phyloP scores from a whole-genome alignment of 2,113 vertebrate species.

The Amphiprion ocellaris region DNA sequence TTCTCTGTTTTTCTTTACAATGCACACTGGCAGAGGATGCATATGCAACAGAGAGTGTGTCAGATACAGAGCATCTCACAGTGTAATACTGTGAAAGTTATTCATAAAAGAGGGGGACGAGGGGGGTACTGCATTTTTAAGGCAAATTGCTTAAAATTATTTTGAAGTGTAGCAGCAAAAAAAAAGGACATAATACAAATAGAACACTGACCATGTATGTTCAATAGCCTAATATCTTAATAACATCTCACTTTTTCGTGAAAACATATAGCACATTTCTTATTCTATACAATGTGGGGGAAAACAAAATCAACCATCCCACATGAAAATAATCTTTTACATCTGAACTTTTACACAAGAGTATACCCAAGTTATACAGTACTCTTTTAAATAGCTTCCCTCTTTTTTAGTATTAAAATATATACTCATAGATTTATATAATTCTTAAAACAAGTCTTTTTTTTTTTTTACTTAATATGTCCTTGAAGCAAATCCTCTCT shows the following conservation, averaged over 20 bases:
- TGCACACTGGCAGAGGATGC: conserved; percentile 58
- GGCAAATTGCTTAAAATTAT: conserved; percentile 84
- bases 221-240: conserved; percentile 87
- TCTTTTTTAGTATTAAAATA: conserved; percentile 90
- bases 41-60: conserved; percentile 42
- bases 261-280: conserved; percentile 84
- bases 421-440: conserved; percentile 88
- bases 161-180: conserved; percentile 88
- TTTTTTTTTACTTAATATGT: conserved; percentile 70
- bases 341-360: conserved; percentile 85
- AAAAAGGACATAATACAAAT: conserved; percentile 76
- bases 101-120: conserved; percentile 33
- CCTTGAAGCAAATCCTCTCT: conserved; percentile 85
- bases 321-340: conserved; percentile 80
- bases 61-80: conserved; percentile 58
- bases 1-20: conserved; percentile 62
- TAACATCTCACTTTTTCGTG: conserved; percentile 79
- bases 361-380: conserved; percentile 89
- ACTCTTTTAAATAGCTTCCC: conserved; percentile 90
- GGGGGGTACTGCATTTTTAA: conserved; percentile 84
- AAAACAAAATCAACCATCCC: conserved; percentile 49
- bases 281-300: conserved; percentile 81
- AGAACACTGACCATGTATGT: conserved; percentile 86
- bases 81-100: conserved; percentile 49
- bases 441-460: conserved; percentile 76